Evolutionary conservation across 1,140 invertebrate species (phyloP).

Genomic region (Zaprionus camerounensis): DNA sequence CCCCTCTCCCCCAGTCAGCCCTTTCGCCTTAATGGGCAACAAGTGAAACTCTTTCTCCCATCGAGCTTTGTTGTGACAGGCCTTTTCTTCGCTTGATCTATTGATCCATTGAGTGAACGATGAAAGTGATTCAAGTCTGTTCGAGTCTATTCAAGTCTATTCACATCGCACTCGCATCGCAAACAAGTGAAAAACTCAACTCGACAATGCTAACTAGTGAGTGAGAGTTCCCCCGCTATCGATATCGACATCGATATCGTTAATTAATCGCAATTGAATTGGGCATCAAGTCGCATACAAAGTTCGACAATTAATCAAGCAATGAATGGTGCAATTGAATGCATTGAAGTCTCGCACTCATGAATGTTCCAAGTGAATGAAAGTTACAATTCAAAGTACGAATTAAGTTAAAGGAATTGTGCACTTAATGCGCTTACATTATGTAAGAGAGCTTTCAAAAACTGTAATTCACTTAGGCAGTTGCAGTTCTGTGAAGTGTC

Average conservation of each 20-base stretch:
- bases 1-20: background rate
- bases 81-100: slow-evolving; percentile 12
- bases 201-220: background rate
- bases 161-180: background rate
- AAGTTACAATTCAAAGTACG: no score
- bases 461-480: no score
- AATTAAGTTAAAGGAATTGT: no score
- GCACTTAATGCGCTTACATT: no score
- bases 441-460: no score
- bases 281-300: background rate
- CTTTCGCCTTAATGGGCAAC: slow-evolving; percentile 2
- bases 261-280: background rate
- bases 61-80: slow-evolving; percentile 25
- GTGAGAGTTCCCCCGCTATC: background rate
- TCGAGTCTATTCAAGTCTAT: background rate
- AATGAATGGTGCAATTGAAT: background rate
- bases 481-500: no score
- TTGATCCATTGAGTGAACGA: slow-evolving; percentile 26
- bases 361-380: no score
- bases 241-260: background rate
- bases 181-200: background rate
- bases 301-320: background rate
- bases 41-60: slow-evolving; percentile 22
- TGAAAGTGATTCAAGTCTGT: slow-evolving; percentile 37
- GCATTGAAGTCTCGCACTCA: background rate